These are phyloP conservation scores for Entelurus aequoreus DNA, from an alignment of 2,113 vertebrate genomes.

Conservation along the genomic window DNA sequence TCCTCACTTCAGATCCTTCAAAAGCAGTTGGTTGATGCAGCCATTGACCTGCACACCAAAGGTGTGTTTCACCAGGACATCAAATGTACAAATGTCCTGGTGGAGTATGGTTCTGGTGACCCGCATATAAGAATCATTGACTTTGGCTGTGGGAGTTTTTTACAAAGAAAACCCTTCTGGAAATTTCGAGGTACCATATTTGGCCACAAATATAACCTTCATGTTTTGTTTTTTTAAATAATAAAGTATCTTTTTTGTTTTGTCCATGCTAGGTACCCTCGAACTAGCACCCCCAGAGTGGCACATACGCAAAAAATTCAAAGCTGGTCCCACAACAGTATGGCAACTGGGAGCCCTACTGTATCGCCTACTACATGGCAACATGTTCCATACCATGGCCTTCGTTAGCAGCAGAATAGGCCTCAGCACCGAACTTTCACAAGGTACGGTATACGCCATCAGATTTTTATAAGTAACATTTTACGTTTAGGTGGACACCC, in stretches of 20 bases:
- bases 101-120: neutral
- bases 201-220: neutral
- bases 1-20: neutral
- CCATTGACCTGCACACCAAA: neutral
- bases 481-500: too few relatives aligned
- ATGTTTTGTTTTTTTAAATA: too few relatives aligned
- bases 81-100: conserved; percentile 1
- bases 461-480: too few relatives aligned
- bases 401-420: neutral
- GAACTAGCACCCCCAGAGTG: conserved; percentile 5
- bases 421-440: neutral
- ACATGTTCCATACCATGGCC: neutral
- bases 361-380: neutral
- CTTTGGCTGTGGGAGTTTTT: conserved; percentile 9
- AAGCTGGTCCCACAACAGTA: conserved; percentile 5
- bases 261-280: neutral
- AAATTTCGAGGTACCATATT: conserved; percentile 1
- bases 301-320: neutral
- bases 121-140: neutral
- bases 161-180: neutral
- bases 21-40: conserved; percentile 17
- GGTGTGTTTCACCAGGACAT: conserved; percentile 16
- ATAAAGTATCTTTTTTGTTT: neutral
- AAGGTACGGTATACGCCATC: too few relatives aligned
- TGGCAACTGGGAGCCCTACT: conserved; percentile 6